Base-by-base conservation (phyloP, 2,888 invertebrate species). In the Drosophila neonasuta region DNA sequence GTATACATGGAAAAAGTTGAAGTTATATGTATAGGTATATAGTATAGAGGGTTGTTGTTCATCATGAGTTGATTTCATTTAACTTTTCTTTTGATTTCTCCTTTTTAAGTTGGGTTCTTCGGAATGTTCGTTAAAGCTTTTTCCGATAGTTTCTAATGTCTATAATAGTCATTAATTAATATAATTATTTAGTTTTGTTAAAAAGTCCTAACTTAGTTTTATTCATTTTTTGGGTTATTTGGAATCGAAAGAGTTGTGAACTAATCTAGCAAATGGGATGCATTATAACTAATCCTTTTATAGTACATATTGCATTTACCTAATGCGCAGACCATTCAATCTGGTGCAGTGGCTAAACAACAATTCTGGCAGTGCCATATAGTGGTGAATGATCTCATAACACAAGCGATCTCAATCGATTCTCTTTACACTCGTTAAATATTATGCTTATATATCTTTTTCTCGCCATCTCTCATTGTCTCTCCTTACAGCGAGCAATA, bases 351-450 rank as follows among this genome's bases (percentile, higher is more conserved):
- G 56, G 50, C 39, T 65, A 56, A 64, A 80, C 58, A 72, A 59
- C 52, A 76, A 58, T 70, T 68, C 46, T 80, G 80, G 80, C 80
- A 80, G 86, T 80, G 86, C 80, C 80, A 77, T 74, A 63, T 36
- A 67, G 67, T 80, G 57, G 7, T 59, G 51, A 51, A 36, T 55
- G 56, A 49, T 48, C 3, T 30, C 24, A 24, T 49, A 42, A 49
- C 49, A 13, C 15, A 11, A 32, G 11, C 13, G 9, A 20, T 11
- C 34, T 41, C 39, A 30, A 45, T 34, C 24, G 24, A 56, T 56
- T 46, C 46, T 36, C 36, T 36, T 11, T n/a, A 6, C 36, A 36
- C 11, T 32, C 32, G 32, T 11, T 13, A 24, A 36, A 11, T 9
- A n/a, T 11, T 17, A 15, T 8, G n/a, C 45, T 44, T 34, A 3